Conservation (phyloP, 1,140 invertebrate genomes). For the Zaprionus capensis region DNA sequence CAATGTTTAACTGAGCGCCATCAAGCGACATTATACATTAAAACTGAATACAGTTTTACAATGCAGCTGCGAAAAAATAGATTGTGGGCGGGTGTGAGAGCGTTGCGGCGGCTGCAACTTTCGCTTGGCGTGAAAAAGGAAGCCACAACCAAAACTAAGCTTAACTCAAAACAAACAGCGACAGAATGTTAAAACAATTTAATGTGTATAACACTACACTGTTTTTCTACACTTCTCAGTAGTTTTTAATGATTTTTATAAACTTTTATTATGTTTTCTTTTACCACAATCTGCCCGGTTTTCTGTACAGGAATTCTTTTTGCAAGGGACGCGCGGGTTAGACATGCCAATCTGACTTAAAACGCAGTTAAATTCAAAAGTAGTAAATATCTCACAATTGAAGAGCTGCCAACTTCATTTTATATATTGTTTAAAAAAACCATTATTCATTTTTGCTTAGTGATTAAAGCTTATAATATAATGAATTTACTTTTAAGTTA, state of each 20-base stretch:
- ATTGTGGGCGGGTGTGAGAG: slow-evolving; percentile 46
- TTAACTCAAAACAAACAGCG: not conserved
- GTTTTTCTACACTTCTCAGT: slow-evolving; percentile 6
- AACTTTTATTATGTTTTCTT: slow-evolving; percentile 28
- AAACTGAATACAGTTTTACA: slow-evolving; percentile 19
- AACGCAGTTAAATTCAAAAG: slow-evolving; percentile 60
- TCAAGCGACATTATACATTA: slow-evolving; percentile 66
- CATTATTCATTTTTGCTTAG: too few relatives aligned
- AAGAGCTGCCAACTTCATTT: slow-evolving; percentile 26
- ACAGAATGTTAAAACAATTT: not conserved
- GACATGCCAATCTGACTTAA: slow-evolving; percentile 56
- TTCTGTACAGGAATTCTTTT: slow-evolving; percentile 77
- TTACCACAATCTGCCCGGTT: slow-evolving; percentile 44
- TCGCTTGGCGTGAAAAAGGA: slow-evolving; percentile 47
- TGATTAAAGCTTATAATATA: not conserved
- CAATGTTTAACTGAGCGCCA: slow-evolving; percentile 68
- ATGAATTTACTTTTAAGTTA: not conserved
- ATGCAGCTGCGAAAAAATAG: slow-evolving; percentile 46
- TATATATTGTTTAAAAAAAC: not conserved
- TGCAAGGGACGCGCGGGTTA: slow-evolving; percentile 70
- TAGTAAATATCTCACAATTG: not conserved
- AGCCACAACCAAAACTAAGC: slow-evolving; percentile 23
- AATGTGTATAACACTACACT: not conserved
- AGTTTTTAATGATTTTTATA: not conserved
- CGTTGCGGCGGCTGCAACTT: slow-evolving; percentile 44